Base-by-base conservation (phyloP, 2,888 invertebrate species). In the Hartigia nigra region DNA sequence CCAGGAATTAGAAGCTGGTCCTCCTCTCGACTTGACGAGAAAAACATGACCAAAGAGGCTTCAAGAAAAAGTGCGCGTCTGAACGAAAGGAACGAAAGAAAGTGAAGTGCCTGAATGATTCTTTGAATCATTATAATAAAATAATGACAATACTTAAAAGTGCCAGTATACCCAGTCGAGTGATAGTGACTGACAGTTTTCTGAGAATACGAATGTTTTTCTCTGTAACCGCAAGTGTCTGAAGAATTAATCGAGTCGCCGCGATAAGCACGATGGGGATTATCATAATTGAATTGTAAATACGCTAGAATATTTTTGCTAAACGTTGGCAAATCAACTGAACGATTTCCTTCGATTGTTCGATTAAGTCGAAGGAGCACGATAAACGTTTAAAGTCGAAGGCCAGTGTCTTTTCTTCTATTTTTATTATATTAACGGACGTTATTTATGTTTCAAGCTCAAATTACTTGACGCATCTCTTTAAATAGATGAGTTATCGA, bases 21-120 rank as follows among this genome's bases (percentile, higher is more conserved):
- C 90, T 74, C 90, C 90, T n/a, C 82, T 90, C 31, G 90, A 90
- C 79, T 88, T 90, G 12, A 90, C 90, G 74, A 87, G 88, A 81
- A 90, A 90, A 83, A 90, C 90, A 87, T 90, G 90, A 90, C 89
- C 85, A 82, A 80, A 82, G 76, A 74, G 31, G 35, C 37, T 12
- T 72, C 35, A 80, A 81, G 31, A 31, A 23, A 72, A 31, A 34
- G 72, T 72, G 31, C 76, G 31, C 76, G 78, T 76, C 9, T 31
- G 23, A 72, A 31, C n/a, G 12, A 31, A 12, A 9, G 1, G 3
- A 72, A 31, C 0, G 31, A 72, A 31, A 9, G 32, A 31, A 31
- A 72, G 72, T 72, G 72, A 34, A 72, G 34, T 32, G 72, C 72
- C 72, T 34, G 31, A 55, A 55, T 55, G 39, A 55, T 55, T 55